A percentile compares a stretch with the other conserved stretches of the same genome.
These are phyloP conservation scores for Osmoderma eremita DNA, from an alignment of 2,888 invertebrate genomes.

Conservation along the genomic window DNA sequence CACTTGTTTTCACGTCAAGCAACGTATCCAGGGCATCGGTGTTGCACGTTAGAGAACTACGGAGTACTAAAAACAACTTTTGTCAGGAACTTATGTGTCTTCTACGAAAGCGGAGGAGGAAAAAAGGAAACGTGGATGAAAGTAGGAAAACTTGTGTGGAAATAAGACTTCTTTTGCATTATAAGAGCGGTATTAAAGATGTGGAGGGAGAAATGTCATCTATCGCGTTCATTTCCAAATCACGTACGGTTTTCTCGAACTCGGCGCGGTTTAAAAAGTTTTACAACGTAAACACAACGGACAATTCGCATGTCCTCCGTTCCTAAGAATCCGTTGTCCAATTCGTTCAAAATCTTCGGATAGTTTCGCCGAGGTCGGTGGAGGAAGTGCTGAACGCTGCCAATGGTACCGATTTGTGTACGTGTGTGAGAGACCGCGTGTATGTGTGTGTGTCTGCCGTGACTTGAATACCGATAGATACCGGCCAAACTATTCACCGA, in stretches of 20 bases:
- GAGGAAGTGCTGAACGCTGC: slow-evolving; percentile 57
- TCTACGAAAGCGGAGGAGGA: slow-evolving; percentile 14
- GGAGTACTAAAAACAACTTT: slow-evolving; percentile 35
- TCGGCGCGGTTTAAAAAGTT: slow-evolving; percentile 56
- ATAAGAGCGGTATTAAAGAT: slow-evolving; percentile 45
- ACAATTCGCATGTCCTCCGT: slow-evolving; percentile 53
- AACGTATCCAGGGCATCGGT: slow-evolving; percentile 25
- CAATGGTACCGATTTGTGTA: slow-evolving; percentile 48
- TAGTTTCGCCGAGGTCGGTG: slow-evolving; percentile 50
- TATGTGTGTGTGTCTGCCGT: slow-evolving; percentile 50
- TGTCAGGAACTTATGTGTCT: slow-evolving; percentile 29
- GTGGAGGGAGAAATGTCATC: slow-evolving; percentile 32
- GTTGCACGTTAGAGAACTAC: slow-evolving; percentile 27
- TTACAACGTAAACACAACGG: slow-evolving; percentile 55
- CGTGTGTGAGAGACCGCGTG: too few relatives aligned
- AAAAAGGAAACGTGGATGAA: slow-evolving; percentile 29
- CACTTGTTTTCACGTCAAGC: slow-evolving; percentile 33
- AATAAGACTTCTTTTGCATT: slow-evolving; percentile 50
- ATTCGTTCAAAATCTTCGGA: slow-evolving; percentile 52
- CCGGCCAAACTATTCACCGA: slow-evolving; percentile 42
- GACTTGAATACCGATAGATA: slow-evolving; percentile 54
- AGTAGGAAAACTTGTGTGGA: slow-evolving; percentile 46
- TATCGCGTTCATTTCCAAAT: slow-evolving; percentile 47
- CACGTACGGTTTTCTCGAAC: slow-evolving; percentile 54
- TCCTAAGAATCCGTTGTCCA: slow-evolving; percentile 54